Base-by-base conservation (phyloP, 2,888 invertebrate species). In the Flexamia atlantica region DNA sequence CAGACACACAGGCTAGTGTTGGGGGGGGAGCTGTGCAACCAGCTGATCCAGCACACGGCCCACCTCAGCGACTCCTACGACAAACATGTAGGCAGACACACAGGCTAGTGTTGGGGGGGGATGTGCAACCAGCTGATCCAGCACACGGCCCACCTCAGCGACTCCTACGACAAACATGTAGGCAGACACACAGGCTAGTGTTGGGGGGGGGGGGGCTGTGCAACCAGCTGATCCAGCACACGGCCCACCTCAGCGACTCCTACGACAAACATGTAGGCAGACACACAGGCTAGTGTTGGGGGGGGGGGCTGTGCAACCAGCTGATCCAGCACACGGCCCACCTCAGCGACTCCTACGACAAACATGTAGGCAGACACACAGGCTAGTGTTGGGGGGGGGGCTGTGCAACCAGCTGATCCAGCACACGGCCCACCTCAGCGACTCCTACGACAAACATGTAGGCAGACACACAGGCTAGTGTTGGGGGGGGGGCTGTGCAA, bases 121-220 rank as follows among this genome's bases (percentile, higher is more conserved):
- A 91, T 97, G 86, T 94, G 97, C 0, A 96, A 95, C 89, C 85
- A 85, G 64, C 79, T 88, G 10, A 83, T 88, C 9, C 74, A 81
- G 23, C 81, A 84, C 32, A 81, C 86, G 12, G 87, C 87, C 20
- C 82, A 86, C 46, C 86, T 90, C 20, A 85, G 84, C 76, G 90
- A 89, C 85, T 80, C 88, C 0, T 89, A 87, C 28, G 42, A 81
- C 5, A 81, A 83, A 76, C 40, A 60, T 36, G 84, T 85, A 60
- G 72, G 84, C 79, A n/a, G n/a, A n/a, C n/a, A n/a, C n/a, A n/a
- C n/a, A n/a, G n/a, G n/a, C n/a, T n/a, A n/a, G n/a, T n/a, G n/a
- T n/a, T n/a, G n/a, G n/a, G n/a, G n/a, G n/a, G n/a, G n/a, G 93
- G 93, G 32, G 97, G 98, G 90, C 91, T 97, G 86, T 94, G 97